Percentiles rank a stretch among this genome's conserved stretches.
Conservation (phyloP, 1,140 invertebrate species). For the Andricus grossulariae region DNA sequence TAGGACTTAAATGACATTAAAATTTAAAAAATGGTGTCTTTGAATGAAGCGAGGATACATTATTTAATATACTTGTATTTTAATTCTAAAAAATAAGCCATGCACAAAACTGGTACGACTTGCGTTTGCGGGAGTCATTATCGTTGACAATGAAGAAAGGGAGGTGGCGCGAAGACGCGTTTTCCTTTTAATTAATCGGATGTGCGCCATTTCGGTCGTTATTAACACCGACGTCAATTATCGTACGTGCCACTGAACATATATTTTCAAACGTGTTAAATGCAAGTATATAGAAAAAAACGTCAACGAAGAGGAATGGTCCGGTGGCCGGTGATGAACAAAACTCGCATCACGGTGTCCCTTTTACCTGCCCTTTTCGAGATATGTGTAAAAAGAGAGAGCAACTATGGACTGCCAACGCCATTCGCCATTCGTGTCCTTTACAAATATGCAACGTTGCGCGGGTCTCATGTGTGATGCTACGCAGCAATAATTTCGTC, state of each 20-base stretch:
- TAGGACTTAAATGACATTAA: no score
- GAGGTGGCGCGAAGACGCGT: neutral
- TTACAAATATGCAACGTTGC: slow-evolving; percentile 56
- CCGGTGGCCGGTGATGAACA: slow-evolving; percentile 70
- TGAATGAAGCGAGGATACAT: no score
- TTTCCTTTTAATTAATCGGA: slow-evolving; percentile 25
- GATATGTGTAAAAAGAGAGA: slow-evolving; percentile 10
- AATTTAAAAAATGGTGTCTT: no score
- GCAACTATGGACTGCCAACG: slow-evolving; percentile 27
- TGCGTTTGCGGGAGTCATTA: neutral
- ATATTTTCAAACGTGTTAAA: slow-evolving; percentile 72
- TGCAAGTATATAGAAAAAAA: slow-evolving; percentile 60
- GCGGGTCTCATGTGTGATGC: slow-evolving; percentile 63
- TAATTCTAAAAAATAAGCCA: no score
- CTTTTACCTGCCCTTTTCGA: slow-evolving; percentile 45
- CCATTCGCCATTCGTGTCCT: slow-evolving; percentile 42
- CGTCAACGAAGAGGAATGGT: slow-evolving; percentile 51
- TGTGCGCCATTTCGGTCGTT: slow-evolving; percentile 26
- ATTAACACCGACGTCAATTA: slow-evolving; percentile 61
- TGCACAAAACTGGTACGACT: neutral
- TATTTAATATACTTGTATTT: no score
- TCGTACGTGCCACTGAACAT: slow-evolving; percentile 67
- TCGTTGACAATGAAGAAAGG: slow-evolving; percentile 8
- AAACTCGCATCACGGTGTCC: slow-evolving; percentile 65
- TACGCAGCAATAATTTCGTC: slow-evolving; percentile 75